Evolutionary conservation across 2,888 invertebrate species (phyloP), one percentile per base, ranked within the genome.

Genomic region (Ophion ellenae): DNA sequence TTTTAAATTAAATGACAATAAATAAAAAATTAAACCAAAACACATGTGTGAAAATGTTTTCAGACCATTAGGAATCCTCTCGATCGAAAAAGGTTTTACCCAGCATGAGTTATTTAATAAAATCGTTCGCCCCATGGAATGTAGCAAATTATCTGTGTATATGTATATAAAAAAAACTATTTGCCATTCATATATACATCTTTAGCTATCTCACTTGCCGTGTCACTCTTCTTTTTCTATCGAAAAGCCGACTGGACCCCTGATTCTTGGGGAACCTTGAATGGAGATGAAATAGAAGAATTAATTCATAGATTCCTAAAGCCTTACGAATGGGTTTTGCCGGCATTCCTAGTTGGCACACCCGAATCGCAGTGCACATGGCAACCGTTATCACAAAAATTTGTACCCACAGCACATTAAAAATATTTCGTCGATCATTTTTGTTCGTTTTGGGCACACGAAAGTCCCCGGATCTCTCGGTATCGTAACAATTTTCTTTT

Each of bases 281-380:
- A 32, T 28, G 32, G 64, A 53, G n/a, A 57, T 59, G 36, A 61
- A 74, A 61, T 74, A 6, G 61, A 61, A 40, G 40, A 59, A 59
- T 61, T 24, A 59, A 74, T 40, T 61, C 59, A 40, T 59, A 11
- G 14, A 47, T 47, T 47, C 47, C 47, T 14, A 10, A 17, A 47
- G 64, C 6, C 5, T 28, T 28, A 14, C 28, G 28, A 32, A 53
- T 59, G 73, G 61, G 20, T 61, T 74, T 61, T 74, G 36, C 61
- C 24, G 73, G 24, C 40, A 20, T 47, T 53, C 20, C 28, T 70
- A 17, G 24, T 17, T 14, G 24, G 20, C 14, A 24, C 20, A 20
- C 40, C 20, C 17, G 10, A 28, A 14, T 4, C 6, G 47, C 24
- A 28, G 24, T 17, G n/a, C 32, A 28, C 24, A 47, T 24, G 47